Base-by-base conservation (phyloP, 2,888 invertebrate genomes). In the Odontothrips loti region DNA sequence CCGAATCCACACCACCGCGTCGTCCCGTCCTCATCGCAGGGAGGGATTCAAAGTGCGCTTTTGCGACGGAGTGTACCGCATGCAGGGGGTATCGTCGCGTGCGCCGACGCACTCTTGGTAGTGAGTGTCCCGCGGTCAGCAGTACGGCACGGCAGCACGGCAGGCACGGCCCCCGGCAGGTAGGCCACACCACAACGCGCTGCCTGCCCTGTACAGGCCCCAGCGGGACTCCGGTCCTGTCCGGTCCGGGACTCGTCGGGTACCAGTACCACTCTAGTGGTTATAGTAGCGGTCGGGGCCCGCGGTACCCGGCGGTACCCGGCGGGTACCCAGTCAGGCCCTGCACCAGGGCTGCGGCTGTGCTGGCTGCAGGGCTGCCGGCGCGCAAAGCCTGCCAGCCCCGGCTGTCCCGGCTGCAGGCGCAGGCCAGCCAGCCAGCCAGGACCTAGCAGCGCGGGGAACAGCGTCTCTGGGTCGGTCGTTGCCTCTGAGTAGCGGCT, bases 401-500 rank as follows among this genome's bases (percentile, higher is more conserved):
- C 9, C 23, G 68, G 6, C 68, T 23, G 68, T 8, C 68, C 68
- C 11, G 68, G 8, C 68, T 23, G 63, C 63, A n/a, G 63, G 6
- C 3, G n/a, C 68, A 9, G 63, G 23, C n/a, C 63, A n/a, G 63
- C 4, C 63, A n/a, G 63, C 63, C 63, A n/a, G 63, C 63, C 63
- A n/a, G 63, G 20, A n/a, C 63, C 63, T 63, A n/a, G 68, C 4
- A 23, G 68, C 68, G 20, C 27, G 68, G 27, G 68, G 9, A 20
- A 27, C 68, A 8, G 68, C 23, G 68, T 75, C 68, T 75, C 27
- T 75, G 68, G 68, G 68, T 75, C 68, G 68, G 68, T 75, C 68
- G 68, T 75, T 75, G 68, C 68, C 23, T 75, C 68, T 9, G 68
- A 75, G 68, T 75, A 75, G 68, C 68, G 68, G 68, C 68, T 75